Evolutionary conservation across 2,797 vertebrate species (phyloP).

Genomic region (Otolemur crassicaudatus): DNA sequence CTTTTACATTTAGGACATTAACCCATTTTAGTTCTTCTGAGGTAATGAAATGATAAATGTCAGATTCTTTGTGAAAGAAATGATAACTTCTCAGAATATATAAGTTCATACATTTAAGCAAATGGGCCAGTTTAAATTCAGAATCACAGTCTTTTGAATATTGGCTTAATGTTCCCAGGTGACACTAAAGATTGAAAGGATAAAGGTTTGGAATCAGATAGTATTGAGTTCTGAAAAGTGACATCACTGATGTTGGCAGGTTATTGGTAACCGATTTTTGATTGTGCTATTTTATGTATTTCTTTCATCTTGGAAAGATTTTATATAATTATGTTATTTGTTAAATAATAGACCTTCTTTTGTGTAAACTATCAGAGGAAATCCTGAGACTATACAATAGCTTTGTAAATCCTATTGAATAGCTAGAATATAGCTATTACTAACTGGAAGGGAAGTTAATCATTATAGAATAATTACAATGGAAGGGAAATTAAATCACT

Average conservation of each 20-base stretch:
- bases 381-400: not conserved
- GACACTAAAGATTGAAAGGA: not conserved
- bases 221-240: slow-evolving; percentile 20
- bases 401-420: not conserved
- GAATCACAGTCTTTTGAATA: not conserved
- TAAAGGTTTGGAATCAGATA: not conserved
- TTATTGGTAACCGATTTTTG: slow-evolving; percentile 5
- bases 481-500: not conserved
- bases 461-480: not conserved
- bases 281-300: not conserved
- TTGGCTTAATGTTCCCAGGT: not conserved
- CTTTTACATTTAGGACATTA: slow-evolving; percentile 56
- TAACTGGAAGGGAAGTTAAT: not conserved
- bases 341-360: not conserved
- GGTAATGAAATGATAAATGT: slow-evolving; percentile 45
- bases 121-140: not conserved
- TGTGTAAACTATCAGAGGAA: slow-evolving; percentile 17
- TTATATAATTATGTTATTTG: not conserved
- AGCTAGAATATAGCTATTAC: slow-evolving; percentile 5
- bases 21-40: slow-evolving; percentile 62
- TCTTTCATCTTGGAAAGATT: not conserved
- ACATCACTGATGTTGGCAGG: not conserved
- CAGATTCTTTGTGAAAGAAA: slow-evolving; percentile 36
- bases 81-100: slow-evolving; percentile 60
- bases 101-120: not conserved